phyloP scores from a whole-genome alignment of 2,113 vertebrate species.

The Hassar affinis region DNA sequence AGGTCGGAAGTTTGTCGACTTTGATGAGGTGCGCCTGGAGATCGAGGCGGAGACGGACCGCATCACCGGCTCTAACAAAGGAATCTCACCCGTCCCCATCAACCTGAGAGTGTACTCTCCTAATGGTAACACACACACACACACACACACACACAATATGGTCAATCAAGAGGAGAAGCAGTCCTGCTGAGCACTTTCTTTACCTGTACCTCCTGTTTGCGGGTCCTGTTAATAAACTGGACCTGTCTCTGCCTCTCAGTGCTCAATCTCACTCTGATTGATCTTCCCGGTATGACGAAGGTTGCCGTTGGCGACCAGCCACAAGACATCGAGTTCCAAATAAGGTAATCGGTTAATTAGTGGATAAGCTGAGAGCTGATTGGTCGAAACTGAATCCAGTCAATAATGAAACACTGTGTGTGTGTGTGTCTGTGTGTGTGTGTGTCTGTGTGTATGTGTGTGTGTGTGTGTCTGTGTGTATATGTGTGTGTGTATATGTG shows the following conservation, averaged over 20 bases:
- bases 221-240: neutral
- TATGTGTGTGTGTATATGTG: neutral
- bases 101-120: slow-evolving; percentile 93
- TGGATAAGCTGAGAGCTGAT: neutral
- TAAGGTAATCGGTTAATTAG: slow-evolving; percentile 61
- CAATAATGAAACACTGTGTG: neutral
- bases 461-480: too few species aligned
- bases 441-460: too few species aligned
- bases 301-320: slow-evolving; percentile 94
- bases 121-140: slow-evolving; percentile 67
- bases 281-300: slow-evolving; percentile 92
- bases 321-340: slow-evolving; percentile 90
- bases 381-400: neutral
- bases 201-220: too few species aligned
- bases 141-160: slow-evolving; percentile 29
- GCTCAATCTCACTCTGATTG: slow-evolving; percentile 39
- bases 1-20: slow-evolving; percentile 92
- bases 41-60: slow-evolving; percentile 92
- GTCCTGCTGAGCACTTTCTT: too few species aligned
- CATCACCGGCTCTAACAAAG: slow-evolving; percentile 91
- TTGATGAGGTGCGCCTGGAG: slow-evolving; percentile 90
- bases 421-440: too few species aligned
- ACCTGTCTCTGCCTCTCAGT: slow-evolving; percentile 21
- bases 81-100: slow-evolving; percentile 91
- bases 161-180: neutral